Evolutionary conservation across 2,113 vertebrate species (phyloP), one percentile per base, ranked within the genome.

Genomic region (Brevimyrus niger): DNA sequence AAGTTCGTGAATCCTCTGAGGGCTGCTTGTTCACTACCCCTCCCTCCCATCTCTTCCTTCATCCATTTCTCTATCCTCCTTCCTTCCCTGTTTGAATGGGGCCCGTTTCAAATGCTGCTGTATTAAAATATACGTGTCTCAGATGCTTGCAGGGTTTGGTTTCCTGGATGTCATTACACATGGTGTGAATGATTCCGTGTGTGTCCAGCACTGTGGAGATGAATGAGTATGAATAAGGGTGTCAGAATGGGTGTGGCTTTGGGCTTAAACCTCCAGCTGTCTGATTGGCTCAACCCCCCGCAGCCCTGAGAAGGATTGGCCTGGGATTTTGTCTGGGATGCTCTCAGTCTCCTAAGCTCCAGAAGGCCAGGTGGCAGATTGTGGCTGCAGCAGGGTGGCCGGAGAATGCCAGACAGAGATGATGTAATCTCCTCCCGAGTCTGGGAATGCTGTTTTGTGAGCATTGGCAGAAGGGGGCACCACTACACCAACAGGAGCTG

Each of bases 381-480:
- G 82, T 48, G 9, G 3, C 23, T 47, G 82, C 17, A 13, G 38
- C 42, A 2, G 47, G 61, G 2, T 1, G 23, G 9, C 17, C 2
- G 8, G 42, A 86, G 48, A 53, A 76, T 44, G 65, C 15, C 13
- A 73, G 10, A 65, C 10, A 38, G 76, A 87, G 58, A 73, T 23
- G 13, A 27, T 53, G 17, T 90, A 82, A 90, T 90, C 42, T 51
- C 42, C 86, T 88, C 19, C 19, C 0, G 11, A 19, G 86, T 48
- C 65, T 88, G 86, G 61, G 61, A 31, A 87, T 69, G 58, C 35
- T 80, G 73, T 51, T 89, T 46, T 87, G 55, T 65, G 48, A 69
- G 86, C 53, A 17, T 3, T 61, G 42, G 31, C 53, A 44, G 76
- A 84, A 13, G 47, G 35, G 86, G 55, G 42, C 1, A 3, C 35